phyloP scores from a whole-genome alignment of 2,888 invertebrate genomes.

The Lutraria lutraria region DNA sequence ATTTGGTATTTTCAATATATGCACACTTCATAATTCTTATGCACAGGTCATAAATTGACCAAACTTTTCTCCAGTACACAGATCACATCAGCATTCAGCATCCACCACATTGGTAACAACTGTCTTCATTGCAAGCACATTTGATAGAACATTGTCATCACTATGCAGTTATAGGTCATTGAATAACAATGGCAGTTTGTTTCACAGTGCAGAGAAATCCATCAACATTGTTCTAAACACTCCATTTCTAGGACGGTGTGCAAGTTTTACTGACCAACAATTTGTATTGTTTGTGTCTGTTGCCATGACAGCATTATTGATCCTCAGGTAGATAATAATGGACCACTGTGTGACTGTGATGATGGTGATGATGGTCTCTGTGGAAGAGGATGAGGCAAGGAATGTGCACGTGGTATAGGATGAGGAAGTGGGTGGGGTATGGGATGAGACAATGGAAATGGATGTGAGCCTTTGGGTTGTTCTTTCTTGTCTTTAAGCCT shows the following conservation, averaged over 20 bases:
- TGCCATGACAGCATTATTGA: neutral
- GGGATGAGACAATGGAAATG: constrained; percentile 58
- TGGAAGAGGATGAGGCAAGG: constrained; percentile 54
- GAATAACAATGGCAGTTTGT: neutral
- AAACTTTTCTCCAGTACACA: neutral
- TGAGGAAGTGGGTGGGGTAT: constrained; percentile 61
- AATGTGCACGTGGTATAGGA: constrained; percentile 55
- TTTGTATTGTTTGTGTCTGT: neutral
- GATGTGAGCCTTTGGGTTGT: constrained; percentile 60
- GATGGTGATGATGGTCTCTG: constrained; percentile 63
- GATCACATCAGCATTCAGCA: neutral
- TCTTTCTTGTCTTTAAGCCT: constrained; percentile 84
- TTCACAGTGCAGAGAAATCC: neutral
- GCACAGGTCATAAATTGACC: neutral
- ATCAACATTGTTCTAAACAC: neutral
- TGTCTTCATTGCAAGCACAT: neutral
- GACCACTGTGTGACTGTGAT: constrained; percentile 68
- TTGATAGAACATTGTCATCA: neutral
- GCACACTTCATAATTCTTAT: neutral
- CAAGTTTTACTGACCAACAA: constrained; percentile 15
- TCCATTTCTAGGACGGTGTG: neutral
- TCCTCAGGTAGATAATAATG: constrained; percentile 72
- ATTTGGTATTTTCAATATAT: neutral
- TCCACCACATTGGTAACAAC: neutral
- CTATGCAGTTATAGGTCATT: neutral